Evolutionary conservation across 2,113 vertebrate species (phyloP).

Genomic region (Pimephales promelas): DNA sequence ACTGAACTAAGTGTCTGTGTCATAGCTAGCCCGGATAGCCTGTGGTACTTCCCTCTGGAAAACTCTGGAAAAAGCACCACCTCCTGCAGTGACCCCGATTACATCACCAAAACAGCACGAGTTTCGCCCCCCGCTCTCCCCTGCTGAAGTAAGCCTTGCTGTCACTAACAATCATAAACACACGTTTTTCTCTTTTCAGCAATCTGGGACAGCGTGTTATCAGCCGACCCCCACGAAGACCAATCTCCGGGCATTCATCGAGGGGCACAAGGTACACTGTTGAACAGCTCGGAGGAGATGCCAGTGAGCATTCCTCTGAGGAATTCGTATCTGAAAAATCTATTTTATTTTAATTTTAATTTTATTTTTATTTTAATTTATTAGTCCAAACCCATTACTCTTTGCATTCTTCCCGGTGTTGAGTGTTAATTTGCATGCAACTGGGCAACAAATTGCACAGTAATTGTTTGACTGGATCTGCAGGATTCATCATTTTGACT

Average conservation of each 20-base stretch:
- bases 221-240: slow-evolving; percentile 17
- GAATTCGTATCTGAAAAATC: slow-evolving; percentile 53
- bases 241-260: slow-evolving; percentile 27
- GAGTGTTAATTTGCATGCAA: slow-evolving; percentile 60
- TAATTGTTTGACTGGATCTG: slow-evolving; percentile 74
- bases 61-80: slow-evolving; percentile 47
- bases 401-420: slow-evolving; percentile 55
- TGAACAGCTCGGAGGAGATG: not conserved
- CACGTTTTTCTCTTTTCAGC: slow-evolving; percentile 25
- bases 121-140: slow-evolving; percentile 1
- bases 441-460: slow-evolving; percentile 61
- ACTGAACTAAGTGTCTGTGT: slow-evolving; percentile 45
- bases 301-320: not conserved
- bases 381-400: slow-evolving; percentile 60
- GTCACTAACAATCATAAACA: slow-evolving; percentile 33
- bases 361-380: no score
- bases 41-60: slow-evolving; percentile 19
- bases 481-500: slow-evolving; percentile 75
- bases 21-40: slow-evolving; percentile 24
- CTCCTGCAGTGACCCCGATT: slow-evolving; percentile 48
- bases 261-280: not conserved
- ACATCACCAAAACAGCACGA: slow-evolving; percentile 40
- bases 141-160: slow-evolving; percentile 20
- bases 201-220: slow-evolving; percentile 43
- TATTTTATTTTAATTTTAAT: slow-evolving; percentile 50